Conservation (phyloP, 1,140 invertebrate genomes). For the Cotesia glomerata region DNA sequence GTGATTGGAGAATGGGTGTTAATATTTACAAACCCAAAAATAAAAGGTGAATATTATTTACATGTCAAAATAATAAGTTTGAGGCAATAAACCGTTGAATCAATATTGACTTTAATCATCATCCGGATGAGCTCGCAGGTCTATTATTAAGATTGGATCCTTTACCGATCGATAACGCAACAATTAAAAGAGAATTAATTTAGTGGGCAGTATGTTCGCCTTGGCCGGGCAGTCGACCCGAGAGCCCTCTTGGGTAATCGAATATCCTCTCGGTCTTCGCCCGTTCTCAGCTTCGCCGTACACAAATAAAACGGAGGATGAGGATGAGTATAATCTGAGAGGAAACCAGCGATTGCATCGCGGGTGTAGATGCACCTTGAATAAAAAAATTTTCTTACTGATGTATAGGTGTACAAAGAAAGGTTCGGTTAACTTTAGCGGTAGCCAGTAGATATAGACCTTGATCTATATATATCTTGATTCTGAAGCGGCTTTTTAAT, state of each 20-base stretch:
- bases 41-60: not conserved
- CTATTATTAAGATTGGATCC: conserved; percentile 29
- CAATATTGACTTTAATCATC: conserved; percentile 29
- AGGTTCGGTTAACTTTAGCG: not conserved
- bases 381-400: no score
- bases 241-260: conserved; percentile 23
- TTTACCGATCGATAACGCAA: conserved; percentile 27
- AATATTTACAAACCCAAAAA: no score
- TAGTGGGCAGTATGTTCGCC: not conserved
- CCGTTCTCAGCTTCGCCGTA: conserved; percentile 33
- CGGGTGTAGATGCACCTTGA: no score
- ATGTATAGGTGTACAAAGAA: not conserved
- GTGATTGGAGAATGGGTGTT: no score
- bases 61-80: not conserved
- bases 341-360: no score
- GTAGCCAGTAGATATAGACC: conserved; percentile 7
- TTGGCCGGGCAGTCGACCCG: not conserved
- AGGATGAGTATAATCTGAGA: not conserved
- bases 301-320: no score
- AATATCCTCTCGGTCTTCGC: conserved; percentile 15
- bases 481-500: not conserved
- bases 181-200: conserved; percentile 32
- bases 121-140: conserved; percentile 11
- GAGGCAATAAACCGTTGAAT: conserved; percentile 20
- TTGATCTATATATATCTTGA: conserved; percentile 16